Evolutionary conservation across 2,888 invertebrate genomes (phyloP), one percentile per base, ranked within the genome.

Genomic region (Lithosia quadra): DNA sequence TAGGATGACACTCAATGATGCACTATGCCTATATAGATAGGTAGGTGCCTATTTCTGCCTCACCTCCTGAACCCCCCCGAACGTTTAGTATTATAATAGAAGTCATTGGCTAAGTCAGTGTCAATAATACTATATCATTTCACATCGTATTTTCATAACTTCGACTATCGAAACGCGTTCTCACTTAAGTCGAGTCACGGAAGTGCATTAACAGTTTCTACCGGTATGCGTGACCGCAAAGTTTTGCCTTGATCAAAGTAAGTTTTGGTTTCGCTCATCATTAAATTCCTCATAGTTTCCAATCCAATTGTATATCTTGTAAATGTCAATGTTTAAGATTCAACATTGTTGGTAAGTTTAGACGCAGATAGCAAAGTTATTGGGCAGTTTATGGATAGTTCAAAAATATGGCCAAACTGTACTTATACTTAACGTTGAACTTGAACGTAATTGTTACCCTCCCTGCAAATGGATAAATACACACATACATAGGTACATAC

Each of bases 271-370:
- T n/a, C 49, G 49, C 9, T 49, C 49, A 49, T 49, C 49, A 49
- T 43, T 18, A 43, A 49, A n/a, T 49, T 49, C 7, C 49, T n/a
- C 18, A n/a, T 49, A 49, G 49, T 49, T 49, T 49, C 49, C 49
- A 49, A 49, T 49, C 49, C 49, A 49, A 49, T 49, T 49, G 49
- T 49, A n/a, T 49, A n/a, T 49, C 49, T n/a, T 49, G 49, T 49
- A 7, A 49, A n/a, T 49, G n/a, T 49, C 9, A n/a, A 9, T 18
- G n/a, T 49, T 49, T 49, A 49, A n/a, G 18, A 49, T 49, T n/a
- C 4, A 49, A 49, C n/a, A 49, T 1, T 49, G 8, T 49, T 49
- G 9, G 49, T 34, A n/a, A 49, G 49, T 49, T 49, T 9, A 49
- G 18, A n/a, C n/a, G 49, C n/a, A n/a, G n/a, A 49, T 49, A 49